Evolutionary conservation across 1,140 invertebrate species (phyloP).

Genomic region (Phymastichus coffea): DNA sequence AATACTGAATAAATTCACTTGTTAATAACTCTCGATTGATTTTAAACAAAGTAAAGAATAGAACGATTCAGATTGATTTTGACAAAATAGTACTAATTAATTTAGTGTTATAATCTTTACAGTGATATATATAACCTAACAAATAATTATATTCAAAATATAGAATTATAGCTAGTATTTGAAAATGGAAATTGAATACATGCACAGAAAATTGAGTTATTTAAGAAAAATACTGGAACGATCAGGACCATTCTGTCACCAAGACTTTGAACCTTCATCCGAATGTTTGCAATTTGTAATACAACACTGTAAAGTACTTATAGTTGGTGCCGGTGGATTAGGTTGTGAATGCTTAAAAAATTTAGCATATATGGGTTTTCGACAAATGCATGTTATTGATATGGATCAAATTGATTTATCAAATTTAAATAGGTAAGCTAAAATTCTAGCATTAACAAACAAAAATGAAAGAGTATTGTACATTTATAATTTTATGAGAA

Average conservation of each 20-base stretch:
- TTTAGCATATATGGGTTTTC: conserved; percentile 91
- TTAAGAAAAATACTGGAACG: conserved; percentile 85
- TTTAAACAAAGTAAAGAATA: no score
- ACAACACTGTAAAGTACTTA: conserved; percentile 80
- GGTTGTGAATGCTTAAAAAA: conserved; percentile 97
- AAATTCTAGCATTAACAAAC: no score
- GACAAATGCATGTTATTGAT: conserved; percentile 92
- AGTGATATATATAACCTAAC: no score
- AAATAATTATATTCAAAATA: no score
- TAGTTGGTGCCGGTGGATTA: conserved; percentile 94
- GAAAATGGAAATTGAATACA: conserved; percentile 47
- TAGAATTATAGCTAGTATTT: no score
- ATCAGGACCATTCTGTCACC: conserved; percentile 90
- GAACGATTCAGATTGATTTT: no score
- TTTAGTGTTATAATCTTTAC: no score
- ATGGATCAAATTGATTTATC: conserved; percentile 99
- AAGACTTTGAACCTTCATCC: conserved; percentile 84
- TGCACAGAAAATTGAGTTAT: conserved; percentile 72
- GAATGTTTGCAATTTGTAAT: conserved; percentile 85
- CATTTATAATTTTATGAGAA: not conserved
- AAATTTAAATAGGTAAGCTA: conserved; percentile 81
- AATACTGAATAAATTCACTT: no score
- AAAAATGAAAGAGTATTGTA: not conserved
- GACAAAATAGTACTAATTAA: no score
- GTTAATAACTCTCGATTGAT: no score